Evolutionary conservation across 1,140 invertebrate species (phyloP).

Genomic region (Aphelenchoides avenae): DNA sequence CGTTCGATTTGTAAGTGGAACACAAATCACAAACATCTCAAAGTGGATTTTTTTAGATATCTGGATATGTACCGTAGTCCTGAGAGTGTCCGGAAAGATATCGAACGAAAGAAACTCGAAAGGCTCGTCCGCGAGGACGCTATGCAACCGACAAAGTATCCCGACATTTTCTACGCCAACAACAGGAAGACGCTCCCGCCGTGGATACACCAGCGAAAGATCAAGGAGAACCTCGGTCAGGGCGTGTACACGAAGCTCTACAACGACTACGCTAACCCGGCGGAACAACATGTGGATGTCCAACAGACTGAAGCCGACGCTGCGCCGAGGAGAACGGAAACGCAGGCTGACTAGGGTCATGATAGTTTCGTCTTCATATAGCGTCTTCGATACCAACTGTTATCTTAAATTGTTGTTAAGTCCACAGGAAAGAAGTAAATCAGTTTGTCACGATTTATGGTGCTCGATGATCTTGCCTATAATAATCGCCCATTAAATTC

Average conservation of each 20-base stretch:
- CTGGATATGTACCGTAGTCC: constrained; percentile 52
- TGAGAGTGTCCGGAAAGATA: constrained; percentile 27
- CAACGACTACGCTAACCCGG: constrained; percentile 37
- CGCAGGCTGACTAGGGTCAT: too few relatives aligned
- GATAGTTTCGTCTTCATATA: too few relatives aligned
- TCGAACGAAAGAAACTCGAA: constrained; percentile 32
- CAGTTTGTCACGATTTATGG: too few relatives aligned
- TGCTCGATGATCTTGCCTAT: too few relatives aligned
- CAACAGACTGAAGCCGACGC: too few relatives aligned
- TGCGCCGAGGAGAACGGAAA: too few relatives aligned
- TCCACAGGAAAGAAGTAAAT: too few relatives aligned
- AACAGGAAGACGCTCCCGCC: constrained; percentile 46
- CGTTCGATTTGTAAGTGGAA: constrained; percentile 69
- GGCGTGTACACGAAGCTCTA: constrained; percentile 38
- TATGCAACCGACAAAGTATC: constrained; percentile 35
- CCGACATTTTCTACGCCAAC: constrained; percentile 51
- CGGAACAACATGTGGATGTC: constrained; percentile 27
- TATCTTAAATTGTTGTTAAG: too few relatives aligned
- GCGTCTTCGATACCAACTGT: too few relatives aligned
- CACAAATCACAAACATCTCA: constrained; percentile 4
- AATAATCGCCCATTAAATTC: too few relatives aligned
- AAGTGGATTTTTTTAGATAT: constrained; percentile 29
- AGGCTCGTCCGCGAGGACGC: constrained; percentile 28
- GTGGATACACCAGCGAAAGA: constrained; percentile 43
- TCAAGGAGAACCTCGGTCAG: constrained; percentile 41